These are phyloP conservation scores for Penaeus chinensis DNA, from an alignment of 1,140 invertebrate genomes.

Conservation along the genomic window DNA sequence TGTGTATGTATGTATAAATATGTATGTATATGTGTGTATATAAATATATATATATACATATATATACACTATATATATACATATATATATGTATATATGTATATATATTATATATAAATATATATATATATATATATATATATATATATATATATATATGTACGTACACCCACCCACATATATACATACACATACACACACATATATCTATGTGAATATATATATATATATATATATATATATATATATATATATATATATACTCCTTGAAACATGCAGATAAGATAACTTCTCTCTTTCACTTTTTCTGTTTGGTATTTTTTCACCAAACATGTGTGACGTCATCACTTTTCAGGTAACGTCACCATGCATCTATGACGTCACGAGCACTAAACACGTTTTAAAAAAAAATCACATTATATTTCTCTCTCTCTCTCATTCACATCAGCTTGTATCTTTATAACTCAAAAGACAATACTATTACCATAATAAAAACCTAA, in stretches of 20 bases:
- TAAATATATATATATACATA: neutral
- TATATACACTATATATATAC: neutral
- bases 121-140: neutral
- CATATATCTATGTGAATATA: slow-evolving; percentile 19
- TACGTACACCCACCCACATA: slow-evolving; percentile 15
- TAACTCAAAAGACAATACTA: neutral
- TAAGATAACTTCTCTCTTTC: slow-evolving; percentile 11
- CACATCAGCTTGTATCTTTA: neutral
- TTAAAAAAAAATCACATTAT: neutral
- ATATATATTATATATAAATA: neutral
- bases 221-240: slow-evolving; percentile 23
- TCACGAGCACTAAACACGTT: too few relatives aligned
- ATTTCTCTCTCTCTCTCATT: neutral
- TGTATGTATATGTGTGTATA: slow-evolving; percentile 3
- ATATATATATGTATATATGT: slow-evolving; percentile 16
- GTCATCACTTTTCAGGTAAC: too few relatives aligned
- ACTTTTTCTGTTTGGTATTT: slow-evolving; percentile 3
- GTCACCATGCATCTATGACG: too few relatives aligned
- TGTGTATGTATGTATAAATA: slow-evolving; percentile 14
- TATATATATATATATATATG: slow-evolving; percentile 19
- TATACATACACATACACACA: slow-evolving; percentile 13
- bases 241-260: slow-evolving; percentile 11
- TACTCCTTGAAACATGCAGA: neutral
- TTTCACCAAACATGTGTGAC: neutral
- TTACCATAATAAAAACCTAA: neutral